Percentiles rank a stretch among this genome's conserved stretches.
Evolutionary conservation across 2,797 vertebrate species (phyloP).

Genomic region (Fistularia tabacaria): DNA sequence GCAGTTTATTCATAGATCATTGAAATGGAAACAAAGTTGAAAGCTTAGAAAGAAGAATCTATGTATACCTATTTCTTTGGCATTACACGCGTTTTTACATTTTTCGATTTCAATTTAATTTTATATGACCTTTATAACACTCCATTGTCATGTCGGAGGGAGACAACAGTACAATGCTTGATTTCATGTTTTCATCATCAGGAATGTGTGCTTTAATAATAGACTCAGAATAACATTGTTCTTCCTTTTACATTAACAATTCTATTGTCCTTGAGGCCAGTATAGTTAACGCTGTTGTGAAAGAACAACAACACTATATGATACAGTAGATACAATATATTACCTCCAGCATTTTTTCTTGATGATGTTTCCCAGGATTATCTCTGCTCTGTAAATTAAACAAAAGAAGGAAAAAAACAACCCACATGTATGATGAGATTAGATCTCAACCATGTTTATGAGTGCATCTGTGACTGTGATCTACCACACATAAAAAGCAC

Average conservation of each 20-base stretch:
- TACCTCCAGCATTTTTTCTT: slow-evolving; percentile 99
- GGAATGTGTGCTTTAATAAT: too few relatives aligned
- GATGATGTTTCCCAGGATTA: slow-evolving; percentile 96
- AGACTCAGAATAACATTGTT: too few relatives aligned
- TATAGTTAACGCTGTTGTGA: not conserved
- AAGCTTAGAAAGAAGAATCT: too few relatives aligned
- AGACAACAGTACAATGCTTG: too few relatives aligned
- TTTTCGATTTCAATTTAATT: too few relatives aligned
- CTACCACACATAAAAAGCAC: slow-evolving; percentile 35
- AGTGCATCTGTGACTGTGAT: slow-evolving; percentile 37
- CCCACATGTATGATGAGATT: slow-evolving; percentile 39
- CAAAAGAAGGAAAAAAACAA: slow-evolving; percentile 7
- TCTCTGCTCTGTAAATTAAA: slow-evolving; percentile 83
- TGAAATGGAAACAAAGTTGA: too few relatives aligned
- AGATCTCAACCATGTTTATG: slow-evolving; percentile 24
- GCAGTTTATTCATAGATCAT: too few relatives aligned
- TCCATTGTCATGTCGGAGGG: too few relatives aligned
- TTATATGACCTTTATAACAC: too few relatives aligned
- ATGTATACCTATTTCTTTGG: too few relatives aligned
- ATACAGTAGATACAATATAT: slow-evolving; percentile 8
- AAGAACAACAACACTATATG: slow-evolving; percentile 1
- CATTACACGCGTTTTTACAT: too few relatives aligned
- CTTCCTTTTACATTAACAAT: not conserved
- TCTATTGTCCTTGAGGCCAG: not conserved
- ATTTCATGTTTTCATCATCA: too few relatives aligned